Conservation (phyloP, 2,113 vertebrate genomes). For the Apodemus speciosus region DNA sequence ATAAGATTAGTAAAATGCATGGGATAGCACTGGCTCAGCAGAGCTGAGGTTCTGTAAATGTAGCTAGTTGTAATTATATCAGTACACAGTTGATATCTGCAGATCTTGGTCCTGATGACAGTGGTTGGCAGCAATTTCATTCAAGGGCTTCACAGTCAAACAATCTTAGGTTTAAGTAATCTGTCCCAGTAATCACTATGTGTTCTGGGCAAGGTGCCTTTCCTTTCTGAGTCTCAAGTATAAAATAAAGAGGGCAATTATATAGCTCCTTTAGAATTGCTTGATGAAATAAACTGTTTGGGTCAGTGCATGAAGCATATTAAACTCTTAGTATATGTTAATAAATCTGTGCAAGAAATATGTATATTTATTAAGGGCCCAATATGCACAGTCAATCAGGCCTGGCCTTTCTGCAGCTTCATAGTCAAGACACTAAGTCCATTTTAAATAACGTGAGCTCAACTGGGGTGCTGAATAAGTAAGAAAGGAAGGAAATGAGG, state of each 20-base stretch:
- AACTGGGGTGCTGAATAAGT: background rate
- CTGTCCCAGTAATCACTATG: background rate
- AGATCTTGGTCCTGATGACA: background rate
- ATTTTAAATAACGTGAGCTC: background rate
- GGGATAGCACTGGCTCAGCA: background rate
- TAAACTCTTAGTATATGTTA: slow-evolving; percentile 1
- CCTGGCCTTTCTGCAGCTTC: background rate
- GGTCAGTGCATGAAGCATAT: background rate
- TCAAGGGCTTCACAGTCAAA: background rate
- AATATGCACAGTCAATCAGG: background rate
- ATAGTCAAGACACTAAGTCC: background rate
- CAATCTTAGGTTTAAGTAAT: background rate
- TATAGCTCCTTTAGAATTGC: background rate
- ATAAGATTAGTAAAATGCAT: background rate
- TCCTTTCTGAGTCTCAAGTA: background rate
- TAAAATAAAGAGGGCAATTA: background rate
- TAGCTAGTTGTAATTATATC: background rate
- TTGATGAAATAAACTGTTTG: background rate
- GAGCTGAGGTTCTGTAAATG: background rate
- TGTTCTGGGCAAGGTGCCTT: background rate
- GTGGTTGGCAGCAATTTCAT: background rate
- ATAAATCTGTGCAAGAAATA: background rate
- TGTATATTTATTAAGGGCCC: background rate
- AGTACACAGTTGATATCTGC: background rate
- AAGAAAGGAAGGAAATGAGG: background rate